These are phyloP conservation scores for Vulpes ferrilata DNA, from an alignment of 2,113 vertebrate species.

Conservation along the genomic window DNA sequence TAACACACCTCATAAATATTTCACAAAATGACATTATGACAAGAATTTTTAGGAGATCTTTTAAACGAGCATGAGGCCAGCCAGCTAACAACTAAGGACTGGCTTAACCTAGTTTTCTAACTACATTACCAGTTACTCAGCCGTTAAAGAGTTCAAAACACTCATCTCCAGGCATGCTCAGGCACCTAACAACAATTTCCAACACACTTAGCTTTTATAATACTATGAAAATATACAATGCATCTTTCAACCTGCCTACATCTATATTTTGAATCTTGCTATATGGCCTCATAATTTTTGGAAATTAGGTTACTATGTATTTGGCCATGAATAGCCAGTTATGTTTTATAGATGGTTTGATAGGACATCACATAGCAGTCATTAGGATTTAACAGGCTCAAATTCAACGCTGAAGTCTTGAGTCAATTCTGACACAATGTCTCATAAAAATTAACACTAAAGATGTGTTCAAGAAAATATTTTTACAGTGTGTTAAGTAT, in stretches of 20 bases:
- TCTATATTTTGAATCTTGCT: conserved; percentile 59
- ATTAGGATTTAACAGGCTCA: conserved; percentile 53
- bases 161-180: background rate
- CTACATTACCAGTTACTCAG: background rate
- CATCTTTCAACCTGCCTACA: conserved; percentile 30
- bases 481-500: conserved; percentile 31
- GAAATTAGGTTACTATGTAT: conserved; percentile 41
- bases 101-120: conserved; percentile 43
- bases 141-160: background rate
- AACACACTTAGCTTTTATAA: background rate
- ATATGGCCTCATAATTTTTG: conserved; percentile 33
- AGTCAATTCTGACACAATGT: conserved; percentile 49
- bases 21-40: conserved; percentile 41
- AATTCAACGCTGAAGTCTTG: conserved; percentile 39
- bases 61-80: conserved; percentile 56
- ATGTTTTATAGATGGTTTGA: background rate
- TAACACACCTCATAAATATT: conserved; percentile 17
- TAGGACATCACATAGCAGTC: background rate
- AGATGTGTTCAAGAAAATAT: conserved; percentile 21
- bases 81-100: background rate
- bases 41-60: conserved; percentile 27
- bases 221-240: background rate
- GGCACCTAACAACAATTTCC: background rate
- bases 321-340: conserved; percentile 13
- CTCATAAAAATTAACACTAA: conserved; percentile 48